Evolutionary conservation across 1,140 invertebrate species (phyloP).

Genomic region (Pectinophora gossypiella): DNA sequence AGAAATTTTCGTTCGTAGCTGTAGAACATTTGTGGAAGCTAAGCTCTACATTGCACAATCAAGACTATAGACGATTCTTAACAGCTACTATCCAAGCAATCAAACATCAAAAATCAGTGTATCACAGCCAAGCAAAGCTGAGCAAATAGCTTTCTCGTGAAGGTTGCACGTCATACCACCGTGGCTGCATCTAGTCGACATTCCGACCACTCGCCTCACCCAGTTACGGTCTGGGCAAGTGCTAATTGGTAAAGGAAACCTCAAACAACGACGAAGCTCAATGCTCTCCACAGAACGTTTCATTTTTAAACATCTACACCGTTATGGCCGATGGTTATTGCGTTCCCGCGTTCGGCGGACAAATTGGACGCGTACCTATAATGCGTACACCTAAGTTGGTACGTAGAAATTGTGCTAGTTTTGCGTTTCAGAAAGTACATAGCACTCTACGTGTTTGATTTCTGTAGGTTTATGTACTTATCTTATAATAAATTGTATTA

Average conservation of each 20-base stretch:
- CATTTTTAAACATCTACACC: slow-evolving; percentile 69
- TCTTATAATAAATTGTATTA: too few relatives aligned
- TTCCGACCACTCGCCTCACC: slow-evolving; percentile 62
- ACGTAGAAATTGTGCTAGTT: too few relatives aligned
- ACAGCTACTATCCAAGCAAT: not conserved
- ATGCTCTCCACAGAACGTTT: slow-evolving; percentile 70
- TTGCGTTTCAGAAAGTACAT: too few relatives aligned
- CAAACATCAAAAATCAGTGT: not conserved
- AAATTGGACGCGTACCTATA: too few relatives aligned
- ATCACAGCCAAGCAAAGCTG: not conserved
- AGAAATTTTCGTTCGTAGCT: too few relatives aligned
- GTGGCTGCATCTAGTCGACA: slow-evolving; percentile 48
- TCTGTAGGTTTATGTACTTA: too few relatives aligned
- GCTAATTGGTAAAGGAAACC: slow-evolving; percentile 72
- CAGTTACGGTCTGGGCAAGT: slow-evolving; percentile 64
- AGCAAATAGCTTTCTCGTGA: slow-evolving; percentile 20
- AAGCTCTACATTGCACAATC: too few relatives aligned
- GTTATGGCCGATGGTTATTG: slow-evolving; percentile 54
- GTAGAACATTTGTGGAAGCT: too few relatives aligned
- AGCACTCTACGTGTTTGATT: too few relatives aligned
- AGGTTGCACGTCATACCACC: slow-evolving; percentile 24
- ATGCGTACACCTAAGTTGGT: too few relatives aligned
- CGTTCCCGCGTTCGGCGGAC: too few relatives aligned
- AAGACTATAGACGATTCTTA: too few relatives aligned
- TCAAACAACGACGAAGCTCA: slow-evolving; percentile 69